Percentiles rank a stretch among this genome's conserved stretches.
Conservation (phyloP, 2,113 vertebrate species). For the Pelusios castaneus region DNA sequence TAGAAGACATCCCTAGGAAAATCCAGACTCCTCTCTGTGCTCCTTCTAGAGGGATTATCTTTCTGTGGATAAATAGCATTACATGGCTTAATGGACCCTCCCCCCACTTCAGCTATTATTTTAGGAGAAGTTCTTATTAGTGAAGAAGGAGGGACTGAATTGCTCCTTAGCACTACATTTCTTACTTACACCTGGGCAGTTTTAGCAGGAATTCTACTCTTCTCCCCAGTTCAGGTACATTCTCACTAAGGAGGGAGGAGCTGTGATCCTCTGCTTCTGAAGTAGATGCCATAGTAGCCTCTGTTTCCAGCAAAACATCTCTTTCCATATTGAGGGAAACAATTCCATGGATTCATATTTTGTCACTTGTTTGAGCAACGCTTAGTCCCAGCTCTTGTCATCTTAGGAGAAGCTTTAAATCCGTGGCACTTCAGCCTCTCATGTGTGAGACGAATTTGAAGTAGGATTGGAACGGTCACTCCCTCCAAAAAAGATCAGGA, state of each 20-base stretch:
- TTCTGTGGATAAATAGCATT: not conserved
- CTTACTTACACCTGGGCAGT: not conserved
- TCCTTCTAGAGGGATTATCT: not conserved
- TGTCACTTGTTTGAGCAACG: fast-evolving
- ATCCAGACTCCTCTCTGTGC: not conserved
- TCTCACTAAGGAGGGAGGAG: not conserved
- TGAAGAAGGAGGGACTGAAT: not conserved
- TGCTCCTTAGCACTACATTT: not conserved
- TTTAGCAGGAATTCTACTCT: not conserved
- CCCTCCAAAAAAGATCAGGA: not conserved
- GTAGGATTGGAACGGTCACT: not conserved
- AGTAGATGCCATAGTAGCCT: not conserved
- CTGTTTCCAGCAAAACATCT: not conserved
- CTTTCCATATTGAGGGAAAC: not conserved
- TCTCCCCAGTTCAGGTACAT: not conserved
- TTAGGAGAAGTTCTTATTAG: not conserved
- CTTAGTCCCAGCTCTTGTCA: fast-evolving
- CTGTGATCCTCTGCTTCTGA: not conserved
- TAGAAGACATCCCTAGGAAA: not conserved
- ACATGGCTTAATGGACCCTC: not conserved
- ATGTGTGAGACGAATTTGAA: fast-evolving
- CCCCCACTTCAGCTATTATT: not conserved
- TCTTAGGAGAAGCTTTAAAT: fast-evolving
- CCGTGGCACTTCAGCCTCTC: not conserved
- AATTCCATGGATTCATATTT: not conserved